phyloP scores from a whole-genome alignment of 2,797 vertebrate genomes.

The Takifugu ocellatus region DNA sequence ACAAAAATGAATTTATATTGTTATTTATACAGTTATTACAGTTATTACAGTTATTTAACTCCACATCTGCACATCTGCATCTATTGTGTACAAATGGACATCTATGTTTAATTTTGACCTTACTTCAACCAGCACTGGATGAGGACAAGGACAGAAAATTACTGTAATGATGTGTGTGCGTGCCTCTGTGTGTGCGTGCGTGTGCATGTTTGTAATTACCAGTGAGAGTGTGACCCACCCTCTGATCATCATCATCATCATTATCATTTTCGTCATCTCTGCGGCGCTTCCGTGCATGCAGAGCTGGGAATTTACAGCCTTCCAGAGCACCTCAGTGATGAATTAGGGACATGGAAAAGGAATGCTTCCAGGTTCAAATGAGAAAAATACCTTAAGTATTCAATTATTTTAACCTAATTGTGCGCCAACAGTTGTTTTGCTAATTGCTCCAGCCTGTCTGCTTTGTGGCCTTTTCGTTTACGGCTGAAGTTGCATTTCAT shows the following conservation, averaged over 20 bases:
- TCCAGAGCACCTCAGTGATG: conserved; percentile 2
- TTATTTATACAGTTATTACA: too few relatives aligned
- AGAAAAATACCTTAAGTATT: neutral
- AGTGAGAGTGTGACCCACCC: conserved; percentile 13
- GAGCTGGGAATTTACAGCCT: conserved; percentile 17
- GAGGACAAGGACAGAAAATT: conserved; percentile 23
- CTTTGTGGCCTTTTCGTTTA: conserved; percentile 1
- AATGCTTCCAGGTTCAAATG: conserved; percentile 3
- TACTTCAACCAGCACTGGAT: neutral
- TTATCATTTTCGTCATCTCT: conserved; percentile 20
- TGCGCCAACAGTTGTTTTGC: conserved; percentile 4
- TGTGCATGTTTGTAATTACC: conserved; percentile 9
- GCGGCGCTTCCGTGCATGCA: conserved; percentile 3
- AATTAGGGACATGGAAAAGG: conserved; percentile 10
- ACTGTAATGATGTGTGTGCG: conserved; percentile 10
- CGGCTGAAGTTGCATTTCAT: conserved; percentile 14
- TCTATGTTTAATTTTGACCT: too few relatives aligned
- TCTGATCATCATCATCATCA: conserved; percentile 25
- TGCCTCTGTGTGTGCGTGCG: too few relatives aligned
- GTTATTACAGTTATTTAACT: too few relatives aligned
- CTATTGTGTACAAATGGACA: too few relatives aligned
- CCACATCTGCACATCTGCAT: too few relatives aligned
- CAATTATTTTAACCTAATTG: neutral
- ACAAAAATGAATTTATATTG: too few relatives aligned
- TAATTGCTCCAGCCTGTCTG: conserved; percentile 6